Evolutionary conservation across 2,888 invertebrate genomes (phyloP).

Genomic region (Mythimna lalbum): DNA sequence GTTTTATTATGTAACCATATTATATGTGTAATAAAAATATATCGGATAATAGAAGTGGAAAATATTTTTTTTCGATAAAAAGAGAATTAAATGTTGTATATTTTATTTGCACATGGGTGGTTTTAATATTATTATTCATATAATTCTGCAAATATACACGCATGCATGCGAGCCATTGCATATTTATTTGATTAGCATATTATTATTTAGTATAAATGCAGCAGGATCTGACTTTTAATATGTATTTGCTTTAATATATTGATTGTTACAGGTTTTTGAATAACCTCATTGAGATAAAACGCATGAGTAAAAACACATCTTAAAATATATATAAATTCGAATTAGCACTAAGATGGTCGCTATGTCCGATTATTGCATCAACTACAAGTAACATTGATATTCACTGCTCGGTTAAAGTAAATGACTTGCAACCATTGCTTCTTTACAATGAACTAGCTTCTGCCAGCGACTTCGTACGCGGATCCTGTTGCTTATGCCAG

Average conservation of each 20-base stretch:
- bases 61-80: slow-evolving; percentile 39
- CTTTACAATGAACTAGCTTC: neutral
- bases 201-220: slow-evolving; percentile 8
- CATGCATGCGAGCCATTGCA: neutral
- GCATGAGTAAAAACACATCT: slow-evolving; percentile 28
- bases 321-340: slow-evolving; percentile 2
- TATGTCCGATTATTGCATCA: slow-evolving; percentile 3
- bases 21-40: slow-evolving; percentile 24
- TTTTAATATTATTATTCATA: slow-evolving; percentile 20
- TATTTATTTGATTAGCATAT: slow-evolving; percentile 11
- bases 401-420: neutral
- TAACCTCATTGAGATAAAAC: slow-evolving; percentile 35
- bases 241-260: slow-evolving; percentile 26
- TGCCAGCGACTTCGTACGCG: too few relatives aligned
- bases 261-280: slow-evolving; percentile 7
- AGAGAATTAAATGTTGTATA: slow-evolving; percentile 1
- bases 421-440: slow-evolving; percentile 12
- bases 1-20: slow-evolving; percentile 37
- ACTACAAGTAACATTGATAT: slow-evolving; percentile 1
- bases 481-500: too few relatives aligned
- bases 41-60: slow-evolving; percentile 5
- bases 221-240: slow-evolving; percentile 2
- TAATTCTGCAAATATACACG: slow-evolving; percentile 1
- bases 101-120: slow-evolving; percentile 11
- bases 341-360: slow-evolving; percentile 14